phyloP scores from a whole-genome alignment of 2,797 vertebrate genomes.

The Allobates femoralis region DNA sequence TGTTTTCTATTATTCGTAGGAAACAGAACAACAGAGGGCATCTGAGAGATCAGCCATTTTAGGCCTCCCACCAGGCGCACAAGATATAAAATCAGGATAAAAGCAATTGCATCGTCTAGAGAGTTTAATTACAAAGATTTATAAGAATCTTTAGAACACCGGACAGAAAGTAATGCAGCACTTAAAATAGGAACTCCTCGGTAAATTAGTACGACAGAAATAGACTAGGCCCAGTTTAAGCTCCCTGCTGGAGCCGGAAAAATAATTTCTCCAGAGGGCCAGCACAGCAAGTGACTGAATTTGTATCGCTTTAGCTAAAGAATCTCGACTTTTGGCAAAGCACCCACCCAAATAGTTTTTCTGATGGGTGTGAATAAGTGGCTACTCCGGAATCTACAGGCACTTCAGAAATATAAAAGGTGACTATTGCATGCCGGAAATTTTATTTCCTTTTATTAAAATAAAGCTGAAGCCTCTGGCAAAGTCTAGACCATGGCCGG shows the following conservation, averaged over 20 bases:
- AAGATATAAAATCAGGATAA: conserved; percentile 39
- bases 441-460: conserved; percentile 34
- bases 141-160: conserved; percentile 35
- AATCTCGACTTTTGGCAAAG: conserved; percentile 1
- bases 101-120: conserved; percentile 27
- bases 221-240: conserved; percentile 43
- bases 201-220: conserved; percentile 51
- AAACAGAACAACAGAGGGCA: neutral
- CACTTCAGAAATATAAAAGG: conserved; percentile 28
- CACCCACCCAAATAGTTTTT: conserved; percentile 11
- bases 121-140: conserved; percentile 57
- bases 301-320: conserved; percentile 34
- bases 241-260: conserved; percentile 29
- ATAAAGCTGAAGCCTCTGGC: conserved; percentile 6
- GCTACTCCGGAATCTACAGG: neutral
- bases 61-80: conserved; percentile 3
- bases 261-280: conserved; percentile 43
- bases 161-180: conserved; percentile 49
- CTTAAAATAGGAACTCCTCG: conserved; percentile 48
- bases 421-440: conserved; percentile 26
- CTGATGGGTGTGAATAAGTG: conserved; percentile 35
- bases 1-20: conserved; percentile 12
- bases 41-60: conserved; percentile 9
- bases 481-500: conserved; percentile 20
- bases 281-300: conserved; percentile 37